Evolutionary conservation across 2,797 vertebrate genomes (phyloP), one percentile per base, ranked within the genome.

Genomic region (Petrocephalus sullivani): DNA sequence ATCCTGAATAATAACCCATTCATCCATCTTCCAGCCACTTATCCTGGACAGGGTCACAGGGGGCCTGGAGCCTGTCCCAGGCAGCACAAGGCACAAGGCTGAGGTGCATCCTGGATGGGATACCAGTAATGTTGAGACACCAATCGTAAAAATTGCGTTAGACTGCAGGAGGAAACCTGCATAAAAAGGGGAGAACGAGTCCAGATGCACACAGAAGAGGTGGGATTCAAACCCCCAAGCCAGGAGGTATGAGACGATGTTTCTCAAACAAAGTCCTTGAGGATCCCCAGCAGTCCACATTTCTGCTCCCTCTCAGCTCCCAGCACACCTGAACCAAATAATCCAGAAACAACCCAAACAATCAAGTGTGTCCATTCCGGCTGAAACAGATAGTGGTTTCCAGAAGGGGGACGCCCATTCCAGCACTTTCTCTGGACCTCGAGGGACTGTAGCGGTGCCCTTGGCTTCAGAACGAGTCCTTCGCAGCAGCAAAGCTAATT

Each of bases 401-500:
- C 64, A 37, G 28, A 71, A 85, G 23, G 12, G n/a, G 3, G 54
- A 37, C 46, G 21, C 21, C 23, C 82, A 46, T 16, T 16, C 21
- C 46, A 12, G 60, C 28, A 84, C 83, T 67, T 53, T 83, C 81
- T 49, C 3, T 1, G 3, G 51, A 3, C 19, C 51, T 41, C 19
- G 0, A 9, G 9, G 83, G 83, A 75, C 49, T 58, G 49, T 14
- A 28, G 49, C 9, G 21, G 16, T 37, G 51, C 41, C 23, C 75
- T 88, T 60, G 23, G 33, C 83, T 88, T 86, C 51, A 64, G 88
- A 86, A 53, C 3, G 53, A 37, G 49, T 4, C 83, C 61, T 88
- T 67, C 28, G 51, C 49, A 54, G 83, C 61, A 54, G 14, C 60
- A 54, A 67, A 86, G 60, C 60, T 85, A 85, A 88, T 88, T 37